Evolutionary conservation across 2,888 invertebrate genomes (phyloP).

Genomic region (Luffia ferchaultella): DNA sequence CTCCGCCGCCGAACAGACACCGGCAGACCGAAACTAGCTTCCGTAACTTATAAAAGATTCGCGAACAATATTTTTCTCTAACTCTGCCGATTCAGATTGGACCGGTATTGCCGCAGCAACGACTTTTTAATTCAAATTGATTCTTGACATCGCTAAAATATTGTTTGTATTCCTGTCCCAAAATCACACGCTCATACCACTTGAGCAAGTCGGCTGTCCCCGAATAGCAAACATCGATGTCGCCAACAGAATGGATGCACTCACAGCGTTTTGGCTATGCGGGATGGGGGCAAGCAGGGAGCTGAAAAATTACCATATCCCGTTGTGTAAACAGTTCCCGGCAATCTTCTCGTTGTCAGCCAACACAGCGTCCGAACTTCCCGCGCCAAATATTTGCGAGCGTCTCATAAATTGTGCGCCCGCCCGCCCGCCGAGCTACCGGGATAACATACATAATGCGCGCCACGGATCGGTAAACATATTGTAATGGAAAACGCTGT

Average conservation of each 20-base stretch:
- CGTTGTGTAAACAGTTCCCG: conserved; percentile 51
- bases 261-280: conserved; percentile 4
- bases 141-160: no score
- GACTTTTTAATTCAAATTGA: no score
- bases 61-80: no score
- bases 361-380: conserved; percentile 49
- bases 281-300: conserved; percentile 21
- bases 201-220: no score
- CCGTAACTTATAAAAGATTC: no score
- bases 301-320: conserved; percentile 57
- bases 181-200: no score
- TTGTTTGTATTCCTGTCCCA: no score
- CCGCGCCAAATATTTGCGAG: conserved; percentile 62
- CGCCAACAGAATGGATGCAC: conserved; percentile 1
- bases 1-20: background rate
- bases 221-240: no score
- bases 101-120: no score
- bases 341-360: conserved; percentile 62
- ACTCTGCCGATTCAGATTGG: no score
- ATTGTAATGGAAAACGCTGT: conserved; percentile 66
- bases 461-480: conserved; percentile 64
- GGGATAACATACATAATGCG: conserved; percentile 65
- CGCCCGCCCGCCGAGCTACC: conserved; percentile 26
- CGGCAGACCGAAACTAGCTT: no score
- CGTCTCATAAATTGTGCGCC: conserved; percentile 57